phyloP scores from a whole-genome alignment of 2,113 vertebrate genomes.

The Peromyscus polionotus region DNA sequence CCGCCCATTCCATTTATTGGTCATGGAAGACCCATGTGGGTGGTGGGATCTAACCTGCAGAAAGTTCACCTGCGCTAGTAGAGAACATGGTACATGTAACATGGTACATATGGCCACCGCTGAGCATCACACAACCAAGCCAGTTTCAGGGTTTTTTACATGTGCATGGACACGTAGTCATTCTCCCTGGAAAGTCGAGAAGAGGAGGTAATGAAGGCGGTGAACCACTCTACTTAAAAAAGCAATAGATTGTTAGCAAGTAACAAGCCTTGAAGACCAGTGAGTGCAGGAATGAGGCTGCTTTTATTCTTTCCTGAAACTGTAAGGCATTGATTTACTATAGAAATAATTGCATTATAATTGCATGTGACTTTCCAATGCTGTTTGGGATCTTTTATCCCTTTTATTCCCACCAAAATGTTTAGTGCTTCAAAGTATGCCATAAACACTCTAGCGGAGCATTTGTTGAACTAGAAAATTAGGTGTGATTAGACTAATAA shows the following conservation, averaged over 20 bases:
- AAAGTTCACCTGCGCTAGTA: neutral
- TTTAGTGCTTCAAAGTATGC: constrained; percentile 20
- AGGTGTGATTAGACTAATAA: constrained; percentile 48
- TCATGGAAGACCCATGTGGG: neutral
- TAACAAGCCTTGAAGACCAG: neutral
- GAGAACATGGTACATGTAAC: neutral
- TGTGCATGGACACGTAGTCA: neutral
- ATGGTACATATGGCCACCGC: accelerated
- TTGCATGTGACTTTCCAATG: constrained; percentile 26
- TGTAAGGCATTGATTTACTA: constrained; percentile 11
- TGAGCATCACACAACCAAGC: neutral
- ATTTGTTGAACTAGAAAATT: constrained; percentile 67
- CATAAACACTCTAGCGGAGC: neutral
- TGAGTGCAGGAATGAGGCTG: neutral
- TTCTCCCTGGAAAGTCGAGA: neutral
- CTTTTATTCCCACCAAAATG: constrained; percentile 19
- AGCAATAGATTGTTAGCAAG: constrained; percentile 20
- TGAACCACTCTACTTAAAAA: neutral
- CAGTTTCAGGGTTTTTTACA: neutral
- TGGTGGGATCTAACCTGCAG: neutral
- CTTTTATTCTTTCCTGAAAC: constrained; percentile 24
- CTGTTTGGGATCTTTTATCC: constrained; percentile 36
- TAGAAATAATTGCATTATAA: constrained; percentile 54
- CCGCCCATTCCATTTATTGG: neutral
- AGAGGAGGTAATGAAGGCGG: neutral